These are phyloP conservation scores for Syrmaticus mikado DNA, from an alignment of 2,113 vertebrate species.

Conservation along the genomic window DNA sequence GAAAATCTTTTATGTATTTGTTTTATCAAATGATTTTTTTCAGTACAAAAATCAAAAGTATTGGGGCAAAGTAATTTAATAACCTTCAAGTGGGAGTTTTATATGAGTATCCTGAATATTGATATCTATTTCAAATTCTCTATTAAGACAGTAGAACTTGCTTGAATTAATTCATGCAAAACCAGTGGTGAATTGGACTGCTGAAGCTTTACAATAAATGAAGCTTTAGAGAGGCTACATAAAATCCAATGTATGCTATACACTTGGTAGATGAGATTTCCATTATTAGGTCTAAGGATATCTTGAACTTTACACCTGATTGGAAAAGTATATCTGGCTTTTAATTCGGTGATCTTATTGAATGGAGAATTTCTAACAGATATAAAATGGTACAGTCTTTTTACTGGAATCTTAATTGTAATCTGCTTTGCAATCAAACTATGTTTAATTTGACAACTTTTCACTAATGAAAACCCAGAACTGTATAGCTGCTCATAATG, in stretches of 20 bases:
- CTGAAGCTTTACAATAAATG: constrained; percentile 59
- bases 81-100: constrained; percentile 40
- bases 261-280: constrained; percentile 38
- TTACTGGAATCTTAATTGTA: constrained; percentile 76
- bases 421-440: constrained; percentile 69
- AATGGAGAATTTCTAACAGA: constrained; percentile 56
- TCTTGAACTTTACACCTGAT: constrained; percentile 54
- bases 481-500: constrained; percentile 59
- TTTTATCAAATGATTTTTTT: constrained; percentile 47
- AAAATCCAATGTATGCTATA: constrained; percentile 25
- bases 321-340: constrained; percentile 53
- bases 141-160: constrained; percentile 49
- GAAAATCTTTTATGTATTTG: constrained; percentile 31
- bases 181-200: constrained; percentile 60
- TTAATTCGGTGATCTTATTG: constrained; percentile 59
- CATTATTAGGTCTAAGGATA: constrained; percentile 19
- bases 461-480: constrained; percentile 61
- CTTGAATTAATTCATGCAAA: constrained; percentile 65
- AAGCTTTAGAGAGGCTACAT: constrained; percentile 47
- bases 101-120: constrained; percentile 36
- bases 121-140: constrained; percentile 32
- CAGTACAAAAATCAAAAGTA: constrained; percentile 49
- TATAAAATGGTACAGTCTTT: constrained; percentile 66
- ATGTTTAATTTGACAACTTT: constrained; percentile 45
- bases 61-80: constrained; percentile 36